Evolutionary conservation across 2,888 invertebrate genomes (phyloP), one percentile per base, ranked within the genome.

Genomic region (Pheosia gnoma): DNA sequence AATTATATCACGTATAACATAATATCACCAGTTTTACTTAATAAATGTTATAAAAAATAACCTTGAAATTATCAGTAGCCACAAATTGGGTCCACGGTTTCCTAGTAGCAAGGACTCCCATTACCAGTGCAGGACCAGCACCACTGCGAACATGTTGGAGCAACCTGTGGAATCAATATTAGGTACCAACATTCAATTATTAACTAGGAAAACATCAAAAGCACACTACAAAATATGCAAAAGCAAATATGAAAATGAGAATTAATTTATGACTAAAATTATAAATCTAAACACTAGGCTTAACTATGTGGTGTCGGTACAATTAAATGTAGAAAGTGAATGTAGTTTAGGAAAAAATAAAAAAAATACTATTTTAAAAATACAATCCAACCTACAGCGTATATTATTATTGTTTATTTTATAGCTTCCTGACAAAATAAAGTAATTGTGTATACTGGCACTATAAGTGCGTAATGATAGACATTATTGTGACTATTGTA

Each of bases 51-150:
- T 41, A 8, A 58, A 41, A 41, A 58, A 74, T 59, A 71, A 93
- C 94, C 88, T 95, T 96, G 74, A 96, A 96, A 82, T 96, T 96
- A 53, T 95, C 94, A 13, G 96, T 94, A 68, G 96, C 95, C 53
- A 96, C 88, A 87, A 96, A 96, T 71, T 96, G 95, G 5, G 95
- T 94, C 97, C 97, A 98, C 57, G 97, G 96, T 60, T 96, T 94
- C 51, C 96, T 83, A 3, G 89, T 79, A 47, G 91, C 84, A n/a
- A 94, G 77, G 10, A 91, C 81, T 4, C 90, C 86, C 89, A 93
- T 88, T 56, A 94, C 72, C 67, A 92, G 66, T 1, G 91, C 90
- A 10, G 94, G 91, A 0, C 84, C 90, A 45, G 93, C 88, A 49
- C 92, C 93, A 76, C 86, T 88, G 51, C 92, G 86, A 3, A 93